phyloP scores from a whole-genome alignment of 2,113 vertebrate species.

The Prionailurus viverrinus region DNA sequence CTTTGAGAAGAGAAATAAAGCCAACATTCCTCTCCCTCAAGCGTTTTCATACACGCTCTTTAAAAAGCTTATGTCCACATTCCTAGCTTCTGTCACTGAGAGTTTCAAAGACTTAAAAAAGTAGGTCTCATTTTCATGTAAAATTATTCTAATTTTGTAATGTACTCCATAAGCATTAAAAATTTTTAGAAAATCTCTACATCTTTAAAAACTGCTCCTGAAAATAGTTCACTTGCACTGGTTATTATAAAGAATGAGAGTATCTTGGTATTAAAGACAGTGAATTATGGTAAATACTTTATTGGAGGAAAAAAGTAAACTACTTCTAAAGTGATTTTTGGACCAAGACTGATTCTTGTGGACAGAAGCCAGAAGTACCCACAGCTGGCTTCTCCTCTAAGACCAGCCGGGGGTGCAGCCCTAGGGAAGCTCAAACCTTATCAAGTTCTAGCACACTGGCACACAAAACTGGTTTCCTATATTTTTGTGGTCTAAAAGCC shows the following conservation, averaged over 20 bases:
- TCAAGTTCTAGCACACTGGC: neutral
- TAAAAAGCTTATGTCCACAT: neutral
- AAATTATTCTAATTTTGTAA: conserved; percentile 37
- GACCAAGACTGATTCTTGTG: neutral
- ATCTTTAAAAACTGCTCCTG: neutral
- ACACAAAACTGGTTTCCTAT: neutral
- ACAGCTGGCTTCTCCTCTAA: neutral
- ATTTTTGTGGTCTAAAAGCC: neutral
- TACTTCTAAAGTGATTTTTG: neutral
- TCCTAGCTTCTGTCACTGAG: neutral
- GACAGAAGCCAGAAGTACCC: neutral
- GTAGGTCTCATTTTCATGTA: conserved; percentile 25
- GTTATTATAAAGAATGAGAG: neutral
- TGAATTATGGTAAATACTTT: neutral
- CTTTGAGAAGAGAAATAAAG: neutral
- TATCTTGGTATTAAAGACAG: neutral
- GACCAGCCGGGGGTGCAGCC: neutral
- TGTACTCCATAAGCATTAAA: neutral
- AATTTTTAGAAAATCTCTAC: neutral
- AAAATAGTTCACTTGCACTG: neutral
- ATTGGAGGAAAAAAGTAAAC: neutral
- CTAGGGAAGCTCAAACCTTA: neutral
- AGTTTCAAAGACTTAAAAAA: neutral
- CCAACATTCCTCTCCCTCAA: neutral
- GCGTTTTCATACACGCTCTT: neutral